Conservation (phyloP, 2,113 vertebrate species). For the Tor tambroides region DNA sequence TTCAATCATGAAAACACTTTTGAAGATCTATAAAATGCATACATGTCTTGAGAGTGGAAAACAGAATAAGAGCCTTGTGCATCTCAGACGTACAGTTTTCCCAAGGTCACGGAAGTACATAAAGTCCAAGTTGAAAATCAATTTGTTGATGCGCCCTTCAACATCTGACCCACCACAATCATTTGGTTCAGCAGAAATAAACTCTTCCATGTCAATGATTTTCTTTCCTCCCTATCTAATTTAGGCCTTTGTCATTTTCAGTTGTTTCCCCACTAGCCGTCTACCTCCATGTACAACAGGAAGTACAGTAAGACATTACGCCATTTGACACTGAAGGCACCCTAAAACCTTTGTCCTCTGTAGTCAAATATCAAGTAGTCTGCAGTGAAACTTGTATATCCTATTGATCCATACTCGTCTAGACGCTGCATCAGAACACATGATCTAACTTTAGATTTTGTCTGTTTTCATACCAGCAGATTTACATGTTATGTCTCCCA, state of each 20-base stretch:
- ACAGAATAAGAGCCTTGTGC: slow-evolving; percentile 8
- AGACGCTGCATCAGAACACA: slow-evolving; percentile 38
- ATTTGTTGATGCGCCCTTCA: background rate
- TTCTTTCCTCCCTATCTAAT: background rate
- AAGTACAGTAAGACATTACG: slow-evolving; percentile 3
- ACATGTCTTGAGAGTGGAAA: slow-evolving; percentile 17
- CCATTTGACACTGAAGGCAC: slow-evolving; percentile 19
- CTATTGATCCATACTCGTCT: slow-evolving; percentile 42
- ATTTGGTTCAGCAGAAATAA: background rate
- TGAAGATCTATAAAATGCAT: slow-evolving; percentile 23
- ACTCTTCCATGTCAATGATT: background rate
- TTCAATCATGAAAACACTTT: slow-evolving; percentile 25
- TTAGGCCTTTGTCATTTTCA: background rate
- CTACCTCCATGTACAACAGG: background rate
- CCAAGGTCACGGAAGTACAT: slow-evolving; percentile 36
- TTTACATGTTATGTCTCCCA: background rate
- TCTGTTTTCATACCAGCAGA: background rate
- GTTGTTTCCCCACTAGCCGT: background rate
- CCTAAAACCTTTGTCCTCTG: background rate
- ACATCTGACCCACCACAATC: background rate
- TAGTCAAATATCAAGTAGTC: slow-evolving; percentile 38
- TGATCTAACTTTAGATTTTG: slow-evolving; percentile 36
- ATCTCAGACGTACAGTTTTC: background rate
- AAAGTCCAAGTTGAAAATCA: slow-evolving; percentile 41
- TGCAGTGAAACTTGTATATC: slow-evolving; percentile 15